phyloP scores from a whole-genome alignment of 2,797 vertebrate genomes.

The Cynopterus sphinx region DNA sequence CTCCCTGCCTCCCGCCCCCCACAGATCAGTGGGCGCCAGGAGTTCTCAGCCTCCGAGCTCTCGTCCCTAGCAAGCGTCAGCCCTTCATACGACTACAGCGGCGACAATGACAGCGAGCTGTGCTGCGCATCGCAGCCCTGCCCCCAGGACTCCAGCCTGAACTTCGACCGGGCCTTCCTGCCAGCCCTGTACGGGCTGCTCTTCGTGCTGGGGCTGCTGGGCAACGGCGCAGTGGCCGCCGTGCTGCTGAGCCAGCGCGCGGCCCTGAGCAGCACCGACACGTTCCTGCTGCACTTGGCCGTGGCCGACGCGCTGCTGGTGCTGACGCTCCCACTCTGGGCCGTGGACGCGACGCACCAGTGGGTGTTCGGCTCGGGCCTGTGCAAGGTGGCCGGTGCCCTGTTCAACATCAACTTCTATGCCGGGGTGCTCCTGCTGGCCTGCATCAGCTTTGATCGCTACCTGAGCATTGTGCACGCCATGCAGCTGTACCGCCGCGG shows the following conservation, averaged over 20 bases:
- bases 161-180: conserved; percentile 86
- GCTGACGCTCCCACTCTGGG: conserved; percentile 89
- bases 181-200: conserved; percentile 84
- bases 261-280: conserved; percentile 87
- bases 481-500: conserved; percentile 81
- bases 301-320: conserved; percentile 88
- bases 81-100: background rate
- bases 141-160: conserved; percentile 25
- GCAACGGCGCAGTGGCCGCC: conserved; percentile 86
- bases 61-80: conserved; percentile 33
- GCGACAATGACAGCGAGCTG: background rate
- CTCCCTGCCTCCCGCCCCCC: background rate
- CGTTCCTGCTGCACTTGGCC: conserved; percentile 90
- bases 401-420: conserved; percentile 89
- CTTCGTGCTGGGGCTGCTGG: conserved; percentile 87
- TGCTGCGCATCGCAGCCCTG: conserved; percentile 77
- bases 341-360: conserved; percentile 81
- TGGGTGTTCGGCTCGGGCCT: conserved; percentile 87
- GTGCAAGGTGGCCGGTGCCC: conserved; percentile 89
- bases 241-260: conserved; percentile 84
- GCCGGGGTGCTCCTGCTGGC: conserved; percentile 82
- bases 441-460: conserved; percentile 84
- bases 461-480: conserved; percentile 83
- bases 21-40: conserved; percentile 29
- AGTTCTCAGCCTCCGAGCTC: background rate